phyloP scores from a whole-genome alignment of 2,888 invertebrate genomes.

The Lycia hirtaria region DNA sequence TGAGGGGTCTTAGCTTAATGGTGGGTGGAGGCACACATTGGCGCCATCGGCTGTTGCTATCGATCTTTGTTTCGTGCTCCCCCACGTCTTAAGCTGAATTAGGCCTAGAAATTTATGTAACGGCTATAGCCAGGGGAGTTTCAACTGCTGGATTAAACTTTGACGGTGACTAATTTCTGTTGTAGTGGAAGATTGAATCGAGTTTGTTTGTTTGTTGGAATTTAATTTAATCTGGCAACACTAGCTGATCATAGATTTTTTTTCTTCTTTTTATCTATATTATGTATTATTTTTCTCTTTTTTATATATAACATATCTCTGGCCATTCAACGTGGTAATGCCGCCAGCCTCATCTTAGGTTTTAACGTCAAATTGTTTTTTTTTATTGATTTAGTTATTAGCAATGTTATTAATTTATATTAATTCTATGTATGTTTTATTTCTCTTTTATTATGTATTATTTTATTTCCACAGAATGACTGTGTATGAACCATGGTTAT shows the following conservation, averaged over 20 bases:
- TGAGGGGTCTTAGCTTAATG: slow-evolving; percentile 65
- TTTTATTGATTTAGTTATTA: too few relatives aligned
- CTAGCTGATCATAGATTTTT: not conserved
- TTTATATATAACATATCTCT: not conserved
- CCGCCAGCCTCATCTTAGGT: too few relatives aligned
- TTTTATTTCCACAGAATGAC: too few relatives aligned
- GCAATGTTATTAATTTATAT: too few relatives aligned
- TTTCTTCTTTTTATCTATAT: not conserved
- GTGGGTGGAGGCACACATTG: slow-evolving; percentile 70
- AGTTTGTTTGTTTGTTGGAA: slow-evolving; percentile 14
- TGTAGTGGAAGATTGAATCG: slow-evolving; percentile 48
- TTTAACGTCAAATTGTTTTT: too few relatives aligned
- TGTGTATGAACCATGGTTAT: too few relatives aligned
- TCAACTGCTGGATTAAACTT: slow-evolving; percentile 54
- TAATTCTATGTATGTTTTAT: too few relatives aligned
- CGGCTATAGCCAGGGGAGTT: slow-evolving; percentile 60
- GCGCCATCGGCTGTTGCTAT: slow-evolving; percentile 79
- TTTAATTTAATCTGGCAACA: slow-evolving; percentile 25
- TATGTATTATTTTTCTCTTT: not conserved
- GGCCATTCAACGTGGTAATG: too few relatives aligned
- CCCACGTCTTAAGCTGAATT: slow-evolving; percentile 78
- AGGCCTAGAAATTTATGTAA: slow-evolving; percentile 76
- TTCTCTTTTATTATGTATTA: too few relatives aligned
- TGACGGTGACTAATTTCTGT: slow-evolving; percentile 53
- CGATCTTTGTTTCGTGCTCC: slow-evolving; percentile 75